Percentiles rank a stretch among this genome's conserved stretches.
Evolutionary conservation across 2,113 vertebrate genomes (phyloP).

Genomic region (Pachyramphus minor): DNA sequence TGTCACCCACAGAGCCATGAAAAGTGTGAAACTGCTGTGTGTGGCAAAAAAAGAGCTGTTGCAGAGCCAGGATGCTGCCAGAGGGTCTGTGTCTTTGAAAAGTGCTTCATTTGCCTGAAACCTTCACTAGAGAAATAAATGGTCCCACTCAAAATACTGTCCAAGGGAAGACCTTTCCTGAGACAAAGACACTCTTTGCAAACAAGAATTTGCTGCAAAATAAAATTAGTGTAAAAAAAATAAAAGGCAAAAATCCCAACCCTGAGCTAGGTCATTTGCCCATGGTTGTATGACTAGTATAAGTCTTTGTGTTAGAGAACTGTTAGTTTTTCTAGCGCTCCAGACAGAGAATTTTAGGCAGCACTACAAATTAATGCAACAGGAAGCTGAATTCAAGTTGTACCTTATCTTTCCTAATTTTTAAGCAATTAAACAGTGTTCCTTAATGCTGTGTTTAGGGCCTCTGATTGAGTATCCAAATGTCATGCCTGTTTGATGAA

Average conservation of each 20-base stretch:
- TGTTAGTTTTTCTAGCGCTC: neutral
- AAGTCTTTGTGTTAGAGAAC: neutral
- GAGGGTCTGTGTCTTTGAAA: neutral
- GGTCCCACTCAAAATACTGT: neutral
- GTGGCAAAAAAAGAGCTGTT: neutral
- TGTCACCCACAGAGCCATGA: neutral
- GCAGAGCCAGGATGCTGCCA: neutral
- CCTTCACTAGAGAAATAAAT: neutral
- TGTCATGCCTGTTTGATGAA: neutral
- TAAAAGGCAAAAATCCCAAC: rapidly evolving
- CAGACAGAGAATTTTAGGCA: neutral
- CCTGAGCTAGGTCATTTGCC: neutral
- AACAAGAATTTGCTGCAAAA: neutral
- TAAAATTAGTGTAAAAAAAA: neutral
- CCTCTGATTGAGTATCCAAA: neutral
- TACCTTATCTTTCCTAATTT: neutral
- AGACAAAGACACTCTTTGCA: neutral
- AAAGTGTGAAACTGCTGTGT: neutral
- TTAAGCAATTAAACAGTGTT: neutral
- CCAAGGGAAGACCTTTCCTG: neutral
- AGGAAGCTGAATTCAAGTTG: neutral
- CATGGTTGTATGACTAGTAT: neutral
- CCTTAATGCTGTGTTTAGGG: neutral
- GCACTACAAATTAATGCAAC: neutral
- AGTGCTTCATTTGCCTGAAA: neutral